Percentiles rank a stretch among this genome's conserved stretches.
Evolutionary conservation across 2,113 vertebrate genomes (phyloP).

Genomic region (Emydura subglobosa): DNA sequence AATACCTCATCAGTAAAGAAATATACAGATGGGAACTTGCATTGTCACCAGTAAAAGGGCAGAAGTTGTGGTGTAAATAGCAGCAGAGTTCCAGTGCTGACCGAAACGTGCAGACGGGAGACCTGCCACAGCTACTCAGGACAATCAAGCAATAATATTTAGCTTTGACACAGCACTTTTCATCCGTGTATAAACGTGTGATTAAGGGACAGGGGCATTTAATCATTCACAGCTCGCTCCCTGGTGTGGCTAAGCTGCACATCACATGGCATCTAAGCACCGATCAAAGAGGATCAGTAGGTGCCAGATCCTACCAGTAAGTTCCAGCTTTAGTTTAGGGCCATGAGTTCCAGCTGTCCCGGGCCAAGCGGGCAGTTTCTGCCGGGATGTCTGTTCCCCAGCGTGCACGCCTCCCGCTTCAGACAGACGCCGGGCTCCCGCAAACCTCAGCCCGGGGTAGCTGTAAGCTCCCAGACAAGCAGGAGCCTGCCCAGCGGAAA

Average conservation of each 20-base stretch:
- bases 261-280: neutral
- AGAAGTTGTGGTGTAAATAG: neutral
- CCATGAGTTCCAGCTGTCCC: neutral
- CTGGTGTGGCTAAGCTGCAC: accelerated
- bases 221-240: accelerated
- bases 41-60: neutral
- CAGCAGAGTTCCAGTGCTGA: accelerated
- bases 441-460: neutral
- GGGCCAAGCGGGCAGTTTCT: neutral
- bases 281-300: neutral
- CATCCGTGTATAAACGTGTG: accelerated
- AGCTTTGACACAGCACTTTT: neutral
- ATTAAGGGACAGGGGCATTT: accelerated
- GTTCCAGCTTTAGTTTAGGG: neutral
- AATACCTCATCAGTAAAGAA: accelerated
- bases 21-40: accelerated
- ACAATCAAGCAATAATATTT: neutral
- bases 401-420: neutral
- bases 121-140: accelerated
- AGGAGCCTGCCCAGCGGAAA: neutral
- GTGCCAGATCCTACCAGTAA: neutral
- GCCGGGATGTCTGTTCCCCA: neutral
- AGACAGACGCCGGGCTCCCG: neutral
- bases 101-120: neutral
- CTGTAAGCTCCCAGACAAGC: neutral